Evolutionary conservation across 1,140 invertebrate genomes (phyloP).

Genomic region (Saccostrea echinata): DNA sequence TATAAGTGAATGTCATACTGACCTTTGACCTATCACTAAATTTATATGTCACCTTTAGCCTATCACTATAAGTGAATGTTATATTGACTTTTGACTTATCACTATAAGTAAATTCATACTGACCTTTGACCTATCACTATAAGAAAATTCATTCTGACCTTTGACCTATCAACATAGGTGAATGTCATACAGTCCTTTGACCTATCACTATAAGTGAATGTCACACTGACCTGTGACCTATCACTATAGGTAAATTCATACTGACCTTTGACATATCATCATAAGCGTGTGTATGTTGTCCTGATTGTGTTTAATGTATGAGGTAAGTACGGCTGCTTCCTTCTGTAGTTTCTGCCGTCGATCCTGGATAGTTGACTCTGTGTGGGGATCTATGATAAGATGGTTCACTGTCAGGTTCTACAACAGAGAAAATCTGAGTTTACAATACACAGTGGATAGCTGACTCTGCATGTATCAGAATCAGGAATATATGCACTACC

Average conservation of each 20-base stretch:
- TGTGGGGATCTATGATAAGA: slow-evolving; percentile 89
- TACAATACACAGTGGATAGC: too few species aligned
- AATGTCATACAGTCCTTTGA: slow-evolving; percentile 81
- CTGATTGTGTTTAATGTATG: slow-evolving; percentile 92
- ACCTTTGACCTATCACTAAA: too few species aligned
- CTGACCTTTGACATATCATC: slow-evolving; percentile 91
- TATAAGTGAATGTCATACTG: too few species aligned
- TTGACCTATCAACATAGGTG: slow-evolving; percentile 90
- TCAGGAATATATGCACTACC: too few species aligned
- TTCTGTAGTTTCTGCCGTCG: slow-evolving; percentile 89
- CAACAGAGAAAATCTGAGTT: background rate
- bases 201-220: background rate
- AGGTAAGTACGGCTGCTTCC: slow-evolving; percentile 89
- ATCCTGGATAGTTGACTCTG: slow-evolving; percentile 84
- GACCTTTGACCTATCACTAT: background rate
- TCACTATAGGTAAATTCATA: background rate
- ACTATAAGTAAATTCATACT: background rate
- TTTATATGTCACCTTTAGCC: slow-evolving; percentile 88
- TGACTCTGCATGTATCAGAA: too few species aligned
- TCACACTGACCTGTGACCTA: background rate
- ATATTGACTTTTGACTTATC: too few species aligned
- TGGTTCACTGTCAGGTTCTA: slow-evolving; percentile 83
- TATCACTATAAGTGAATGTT: slow-evolving; percentile 89
- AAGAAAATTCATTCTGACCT: slow-evolving; percentile 82
- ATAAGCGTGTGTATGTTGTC: slow-evolving; percentile 91